Percentiles rank a stretch among this genome's conserved stretches.
Evolutionary conservation across 1,140 invertebrate genomes (phyloP).

Genomic region (Ditylenchus dipsaci): DNA sequence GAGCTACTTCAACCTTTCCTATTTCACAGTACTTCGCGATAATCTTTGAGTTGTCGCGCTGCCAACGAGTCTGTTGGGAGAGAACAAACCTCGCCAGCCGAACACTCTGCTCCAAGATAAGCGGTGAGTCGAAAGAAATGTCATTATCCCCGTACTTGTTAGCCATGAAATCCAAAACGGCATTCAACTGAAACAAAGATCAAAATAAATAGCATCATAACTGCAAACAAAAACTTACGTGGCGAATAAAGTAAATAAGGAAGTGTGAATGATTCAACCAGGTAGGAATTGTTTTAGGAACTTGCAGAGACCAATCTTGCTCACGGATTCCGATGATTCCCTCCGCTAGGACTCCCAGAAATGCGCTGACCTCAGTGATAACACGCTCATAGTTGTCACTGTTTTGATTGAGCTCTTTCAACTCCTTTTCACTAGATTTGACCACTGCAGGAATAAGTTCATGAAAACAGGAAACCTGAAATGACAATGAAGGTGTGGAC

Average conservation of each 20-base stretch:
- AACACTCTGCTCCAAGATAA: neutral
- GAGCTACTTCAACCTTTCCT: slow-evolving; percentile 21
- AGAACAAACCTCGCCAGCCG: slow-evolving; percentile 21
- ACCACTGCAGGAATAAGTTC: slow-evolving; percentile 2
- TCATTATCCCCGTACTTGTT: neutral
- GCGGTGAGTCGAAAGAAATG: neutral
- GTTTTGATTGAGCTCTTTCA: neutral
- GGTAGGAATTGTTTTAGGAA: neutral
- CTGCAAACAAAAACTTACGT: neutral
- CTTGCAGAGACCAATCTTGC: neutral
- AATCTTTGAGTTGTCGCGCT: slow-evolving; percentile 31
- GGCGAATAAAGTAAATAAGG: neutral
- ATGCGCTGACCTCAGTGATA: neutral
- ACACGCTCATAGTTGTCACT: neutral
- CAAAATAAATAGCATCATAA: neutral
- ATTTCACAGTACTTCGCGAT: slow-evolving; percentile 36
- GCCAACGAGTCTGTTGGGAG: slow-evolving; percentile 27
- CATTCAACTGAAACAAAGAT: neutral
- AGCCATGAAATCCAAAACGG: neutral
- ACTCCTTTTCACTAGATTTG: neutral
- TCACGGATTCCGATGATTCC: neutral
- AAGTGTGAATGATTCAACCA: slow-evolving; percentile 8
- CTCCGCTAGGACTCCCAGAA: neutral
- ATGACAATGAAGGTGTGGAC: neutral
- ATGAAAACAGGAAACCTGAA: slow-evolving; percentile 4